Conservation (phyloP, 2,888 invertebrate genomes). For the Drosophila villosipedis region DNA sequence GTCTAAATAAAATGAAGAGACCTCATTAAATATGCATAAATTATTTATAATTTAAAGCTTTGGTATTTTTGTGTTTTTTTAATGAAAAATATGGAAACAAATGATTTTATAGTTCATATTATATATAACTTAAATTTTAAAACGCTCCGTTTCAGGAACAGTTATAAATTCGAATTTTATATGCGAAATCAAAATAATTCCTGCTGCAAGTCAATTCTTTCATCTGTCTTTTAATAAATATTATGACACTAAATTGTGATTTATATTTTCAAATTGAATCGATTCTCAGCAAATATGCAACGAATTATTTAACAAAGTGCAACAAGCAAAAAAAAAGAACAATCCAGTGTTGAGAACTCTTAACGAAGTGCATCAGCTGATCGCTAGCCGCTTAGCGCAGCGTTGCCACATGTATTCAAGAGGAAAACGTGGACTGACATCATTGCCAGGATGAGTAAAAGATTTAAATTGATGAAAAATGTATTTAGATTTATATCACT, state of each 20-base stretch:
- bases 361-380: not conserved
- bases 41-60: not conserved
- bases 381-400: not conserved
- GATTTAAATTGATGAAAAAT: not conserved
- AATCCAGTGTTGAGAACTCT: not conserved
- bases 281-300: not conserved
- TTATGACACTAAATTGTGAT: not conserved
- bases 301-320: not conserved
- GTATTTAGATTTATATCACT: not conserved
- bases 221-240: not conserved
- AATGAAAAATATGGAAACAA: not conserved
- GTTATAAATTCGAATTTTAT: too few relatives aligned
- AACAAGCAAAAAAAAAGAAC: not conserved
- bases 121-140: too few relatives aligned
- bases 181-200: too few relatives aligned
- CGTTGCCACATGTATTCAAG: not conserved
- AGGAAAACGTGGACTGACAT: not conserved
- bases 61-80: not conserved
- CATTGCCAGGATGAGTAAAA: not conserved
- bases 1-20: not conserved
- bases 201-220: too few relatives aligned
- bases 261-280: not conserved
- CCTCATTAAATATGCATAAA: not conserved
- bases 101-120: too few relatives aligned
- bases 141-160: too few relatives aligned